phyloP scores from a whole-genome alignment of 2,797 vertebrate species.

The Rhinogobio ventralis region DNA sequence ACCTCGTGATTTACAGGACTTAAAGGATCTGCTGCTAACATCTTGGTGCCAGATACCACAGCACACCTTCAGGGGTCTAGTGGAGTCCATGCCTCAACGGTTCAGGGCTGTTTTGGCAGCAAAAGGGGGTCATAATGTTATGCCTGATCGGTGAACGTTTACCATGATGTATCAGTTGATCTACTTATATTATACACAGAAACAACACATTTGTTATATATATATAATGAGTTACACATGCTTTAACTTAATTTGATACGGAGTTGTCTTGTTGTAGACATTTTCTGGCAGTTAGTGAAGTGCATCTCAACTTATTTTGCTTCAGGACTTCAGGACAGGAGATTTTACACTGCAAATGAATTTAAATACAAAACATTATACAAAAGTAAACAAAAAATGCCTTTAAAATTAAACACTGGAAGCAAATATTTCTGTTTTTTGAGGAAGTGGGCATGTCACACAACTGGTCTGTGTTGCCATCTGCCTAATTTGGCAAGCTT shows the following conservation, averaged over 20 bases:
- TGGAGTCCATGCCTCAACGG: no score
- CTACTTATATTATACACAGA: neutral
- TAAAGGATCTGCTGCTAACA: no score
- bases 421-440: neutral
- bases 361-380: neutral
- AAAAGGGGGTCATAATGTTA: no score
- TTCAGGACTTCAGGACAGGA: neutral
- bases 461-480: neutral
- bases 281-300: neutral
- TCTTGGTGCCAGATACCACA: no score
- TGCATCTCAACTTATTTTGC: neutral
- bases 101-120: no score
- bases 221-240: neutral
- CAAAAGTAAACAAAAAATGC: neutral
- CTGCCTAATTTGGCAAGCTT: neutral
- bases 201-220: neutral
- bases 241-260: neutral
- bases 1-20: no score
- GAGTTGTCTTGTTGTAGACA: neutral
- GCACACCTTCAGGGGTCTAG: no score
- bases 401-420: neutral
- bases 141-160: no score
- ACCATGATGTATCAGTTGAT: neutral
- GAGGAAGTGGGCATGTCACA: neutral
- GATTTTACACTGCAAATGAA: neutral